Conservation (phyloP, 2,888 invertebrate genomes). For the Odontocerum albicorne region DNA sequence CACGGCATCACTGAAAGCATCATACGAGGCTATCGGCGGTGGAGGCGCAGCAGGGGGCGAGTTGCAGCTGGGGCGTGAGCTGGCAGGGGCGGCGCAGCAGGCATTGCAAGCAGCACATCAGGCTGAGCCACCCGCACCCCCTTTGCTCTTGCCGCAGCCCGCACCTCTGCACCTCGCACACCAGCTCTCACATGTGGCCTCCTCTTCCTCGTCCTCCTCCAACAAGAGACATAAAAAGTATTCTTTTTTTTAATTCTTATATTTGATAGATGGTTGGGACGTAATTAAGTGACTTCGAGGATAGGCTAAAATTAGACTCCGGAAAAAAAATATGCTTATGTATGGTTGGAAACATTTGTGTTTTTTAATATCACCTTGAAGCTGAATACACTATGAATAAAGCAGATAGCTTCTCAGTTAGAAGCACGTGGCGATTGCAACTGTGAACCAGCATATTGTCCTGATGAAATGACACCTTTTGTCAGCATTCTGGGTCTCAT, state of each 20-base stretch:
- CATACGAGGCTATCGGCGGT: conserved; percentile 85
- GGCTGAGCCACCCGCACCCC: conserved; percentile 46
- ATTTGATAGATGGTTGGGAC: background rate
- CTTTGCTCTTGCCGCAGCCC: background rate
- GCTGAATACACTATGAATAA: no score
- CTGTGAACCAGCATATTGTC: no score
- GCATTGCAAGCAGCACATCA: conserved; percentile 69
- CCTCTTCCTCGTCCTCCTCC: conserved; percentile 22
- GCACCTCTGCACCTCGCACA: conserved; percentile 8
- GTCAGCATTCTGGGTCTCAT: no score
- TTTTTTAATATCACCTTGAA: no score
- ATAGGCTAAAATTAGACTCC: background rate
- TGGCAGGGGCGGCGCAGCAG: conserved; percentile 72
- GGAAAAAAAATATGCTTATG: background rate
- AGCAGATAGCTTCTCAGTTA: no score
- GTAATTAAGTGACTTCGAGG: background rate
- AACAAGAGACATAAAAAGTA: conserved; percentile 68
- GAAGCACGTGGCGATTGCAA: no score
- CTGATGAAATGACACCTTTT: no score
- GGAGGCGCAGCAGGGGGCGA: conserved; percentile 60
- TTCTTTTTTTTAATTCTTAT: background rate
- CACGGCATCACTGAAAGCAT: conserved; percentile 92
- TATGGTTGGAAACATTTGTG: no score
- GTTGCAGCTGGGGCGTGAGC: conserved; percentile 69
- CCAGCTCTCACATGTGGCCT: conserved; percentile 8